phyloP scores from a whole-genome alignment of 2,113 vertebrate genomes.

The Oxyura jamaicensis region DNA sequence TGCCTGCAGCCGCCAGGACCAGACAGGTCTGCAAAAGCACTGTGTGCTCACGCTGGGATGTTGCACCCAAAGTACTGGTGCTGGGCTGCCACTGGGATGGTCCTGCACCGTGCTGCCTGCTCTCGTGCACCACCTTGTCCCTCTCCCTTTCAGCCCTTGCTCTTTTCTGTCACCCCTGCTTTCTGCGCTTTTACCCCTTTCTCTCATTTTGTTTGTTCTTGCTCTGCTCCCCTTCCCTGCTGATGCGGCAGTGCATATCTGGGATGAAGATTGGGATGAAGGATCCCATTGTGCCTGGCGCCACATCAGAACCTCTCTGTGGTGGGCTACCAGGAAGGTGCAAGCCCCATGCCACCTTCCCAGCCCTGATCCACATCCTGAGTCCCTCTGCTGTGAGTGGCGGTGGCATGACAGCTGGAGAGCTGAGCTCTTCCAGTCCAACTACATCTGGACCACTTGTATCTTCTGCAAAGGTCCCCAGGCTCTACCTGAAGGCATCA shows the following conservation, averaged over 20 bases:
- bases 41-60: rapidly evolving
- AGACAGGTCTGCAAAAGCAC: background rate
- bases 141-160: background rate
- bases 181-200: background rate
- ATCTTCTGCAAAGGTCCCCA: background rate
- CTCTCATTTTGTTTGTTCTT: background rate
- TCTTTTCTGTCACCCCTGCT: background rate
- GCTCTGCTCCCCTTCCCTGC: background rate
- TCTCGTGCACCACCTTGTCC: background rate
- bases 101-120: background rate
- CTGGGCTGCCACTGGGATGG: background rate
- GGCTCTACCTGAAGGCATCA: background rate
- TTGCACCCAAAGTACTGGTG: rapidly evolving
- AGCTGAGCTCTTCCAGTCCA: background rate
- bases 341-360: background rate
- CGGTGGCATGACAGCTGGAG: background rate
- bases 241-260: rapidly evolving
- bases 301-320: background rate
- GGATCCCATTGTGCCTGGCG: background rate
- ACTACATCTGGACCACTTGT: background rate
- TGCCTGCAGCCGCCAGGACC: background rate
- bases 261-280: background rate
- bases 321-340: background rate
- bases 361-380: background rate
- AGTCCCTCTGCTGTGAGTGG: background rate